Evolutionary conservation across 2,113 vertebrate genomes (phyloP).

Genomic region (Corapipo altera): DNA sequence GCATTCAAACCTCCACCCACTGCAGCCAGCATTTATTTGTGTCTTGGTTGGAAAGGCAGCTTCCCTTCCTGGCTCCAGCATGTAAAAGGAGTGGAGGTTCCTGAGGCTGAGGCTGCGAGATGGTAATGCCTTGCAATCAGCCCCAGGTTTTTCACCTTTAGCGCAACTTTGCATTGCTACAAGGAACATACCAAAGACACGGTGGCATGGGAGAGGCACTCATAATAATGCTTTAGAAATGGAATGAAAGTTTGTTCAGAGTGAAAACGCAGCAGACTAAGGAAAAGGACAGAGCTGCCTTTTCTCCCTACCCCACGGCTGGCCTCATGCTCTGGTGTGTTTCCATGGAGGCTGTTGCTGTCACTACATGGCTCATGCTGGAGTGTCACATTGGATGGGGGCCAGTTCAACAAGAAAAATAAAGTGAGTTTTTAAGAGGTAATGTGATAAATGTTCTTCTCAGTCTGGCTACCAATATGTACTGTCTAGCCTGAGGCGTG

Average conservation of each 20-base stretch:
- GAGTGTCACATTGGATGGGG: constrained; percentile 61
- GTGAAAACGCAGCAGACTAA: background rate
- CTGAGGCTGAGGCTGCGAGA: background rate
- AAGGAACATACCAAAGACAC: background rate
- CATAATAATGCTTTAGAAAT: background rate
- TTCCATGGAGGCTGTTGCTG: constrained; percentile 71
- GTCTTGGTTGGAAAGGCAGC: background rate
- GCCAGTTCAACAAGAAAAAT: constrained; percentile 66
- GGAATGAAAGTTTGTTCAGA: background rate
- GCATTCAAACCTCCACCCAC: background rate
- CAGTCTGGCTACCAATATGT: constrained; percentile 64
- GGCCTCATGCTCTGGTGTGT: constrained; percentile 56
- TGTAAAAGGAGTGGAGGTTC: background rate
- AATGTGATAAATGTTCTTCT: constrained; percentile 53
- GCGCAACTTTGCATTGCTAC: background rate
- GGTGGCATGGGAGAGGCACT: background rate
- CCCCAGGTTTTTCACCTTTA: background rate
- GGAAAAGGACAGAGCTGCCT: background rate
- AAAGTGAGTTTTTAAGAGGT: constrained; percentile 60
- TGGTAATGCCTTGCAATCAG: background rate
- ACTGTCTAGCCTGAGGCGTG: constrained; percentile 41
- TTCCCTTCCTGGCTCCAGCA: background rate
- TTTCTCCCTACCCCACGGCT: constrained; percentile 25
- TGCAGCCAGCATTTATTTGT: background rate
- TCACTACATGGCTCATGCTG: constrained; percentile 44